phyloP scores from a whole-genome alignment of 2,888 invertebrate genomes.

The Eupithecia centaureata region DNA sequence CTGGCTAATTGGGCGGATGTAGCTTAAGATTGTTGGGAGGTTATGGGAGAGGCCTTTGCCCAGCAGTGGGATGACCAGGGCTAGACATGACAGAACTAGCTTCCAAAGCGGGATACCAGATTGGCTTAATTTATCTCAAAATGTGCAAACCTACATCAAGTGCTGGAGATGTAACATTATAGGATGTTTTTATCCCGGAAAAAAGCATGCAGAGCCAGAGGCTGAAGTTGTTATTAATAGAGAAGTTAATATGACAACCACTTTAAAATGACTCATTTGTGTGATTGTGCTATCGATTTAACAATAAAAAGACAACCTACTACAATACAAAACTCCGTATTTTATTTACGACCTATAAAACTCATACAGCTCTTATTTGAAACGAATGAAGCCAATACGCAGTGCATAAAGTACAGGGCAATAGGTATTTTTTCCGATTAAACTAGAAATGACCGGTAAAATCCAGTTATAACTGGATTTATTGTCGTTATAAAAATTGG shows the following conservation, averaged over 20 bases:
- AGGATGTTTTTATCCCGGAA: no score
- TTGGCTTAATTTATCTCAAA: no score
- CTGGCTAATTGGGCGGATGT: no score
- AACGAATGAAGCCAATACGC: slow-evolving; percentile 56
- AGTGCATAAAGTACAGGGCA: slow-evolving; percentile 46
- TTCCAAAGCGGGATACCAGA: no score
- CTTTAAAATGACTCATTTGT: neutral
- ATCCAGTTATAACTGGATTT: slow-evolving; percentile 60
- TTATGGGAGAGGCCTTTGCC: no score
- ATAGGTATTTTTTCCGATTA: slow-evolving; percentile 46
- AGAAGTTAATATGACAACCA: neutral
- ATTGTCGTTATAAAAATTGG: slow-evolving; percentile 70
- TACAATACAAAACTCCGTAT: slow-evolving; percentile 41
- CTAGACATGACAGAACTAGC: no score
- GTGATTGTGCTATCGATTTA: slow-evolving; percentile 12
- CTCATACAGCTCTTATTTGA: slow-evolving; percentile 64
- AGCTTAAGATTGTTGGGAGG: no score
- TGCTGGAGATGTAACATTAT: no score
- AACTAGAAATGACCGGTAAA: slow-evolving; percentile 57
- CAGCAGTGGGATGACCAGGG: no score
- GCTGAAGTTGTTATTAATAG: no score
- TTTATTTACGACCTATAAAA: slow-evolving; percentile 65
- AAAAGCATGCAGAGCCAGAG: no score
- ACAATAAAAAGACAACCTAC: slow-evolving; percentile 23
- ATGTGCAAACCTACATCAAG: no score